These are phyloP conservation scores for Sialis lutaria DNA, from an alignment of 2,888 invertebrate species.

Conservation along the genomic window DNA sequence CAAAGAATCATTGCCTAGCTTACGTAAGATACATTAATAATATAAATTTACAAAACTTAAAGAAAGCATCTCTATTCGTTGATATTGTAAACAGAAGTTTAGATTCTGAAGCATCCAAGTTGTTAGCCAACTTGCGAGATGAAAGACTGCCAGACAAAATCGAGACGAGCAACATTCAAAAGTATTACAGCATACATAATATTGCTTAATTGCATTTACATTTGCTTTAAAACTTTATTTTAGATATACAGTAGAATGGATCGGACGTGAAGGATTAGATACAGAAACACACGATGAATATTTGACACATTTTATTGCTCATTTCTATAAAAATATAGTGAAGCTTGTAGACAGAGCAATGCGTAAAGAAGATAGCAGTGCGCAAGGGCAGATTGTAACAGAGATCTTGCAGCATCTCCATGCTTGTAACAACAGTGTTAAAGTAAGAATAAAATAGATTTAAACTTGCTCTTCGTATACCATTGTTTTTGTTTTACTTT, in stretches of 20 bases:
- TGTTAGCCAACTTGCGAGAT: conserved; percentile 77
- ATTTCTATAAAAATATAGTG: conserved; percentile 84
- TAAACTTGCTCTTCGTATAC: too few species aligned
- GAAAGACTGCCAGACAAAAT: conserved; percentile 78
- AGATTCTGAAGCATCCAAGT: conserved; percentile 82
- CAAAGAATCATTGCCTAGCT: conserved; percentile 87
- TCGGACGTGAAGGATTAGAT: conserved; percentile 85
- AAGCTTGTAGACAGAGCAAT: conserved; percentile 88
- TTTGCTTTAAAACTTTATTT: conserved; percentile 7
- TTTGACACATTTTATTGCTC: conserved; percentile 80
- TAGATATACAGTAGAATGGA: conserved; percentile 93
- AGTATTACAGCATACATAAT: conserved; percentile 30
- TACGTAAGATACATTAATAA: conserved; percentile 93
- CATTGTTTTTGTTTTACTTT: too few species aligned
- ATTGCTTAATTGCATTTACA: background rate
- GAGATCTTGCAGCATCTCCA: conserved; percentile 91
- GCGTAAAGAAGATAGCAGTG: conserved; percentile 88
- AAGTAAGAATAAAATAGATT: conserved; percentile 31
- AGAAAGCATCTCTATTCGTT: conserved; percentile 86
- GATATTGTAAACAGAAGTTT: conserved; percentile 85
- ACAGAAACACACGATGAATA: conserved; percentile 87
- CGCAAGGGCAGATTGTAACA: conserved; percentile 84
- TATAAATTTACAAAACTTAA: conserved; percentile 86
- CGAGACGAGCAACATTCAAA: conserved; percentile 74
- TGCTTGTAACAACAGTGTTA: conserved; percentile 85